These are phyloP conservation scores for Oryzias melastigma DNA, from an alignment of 2,113 vertebrate species.

Conservation along the genomic window DNA sequence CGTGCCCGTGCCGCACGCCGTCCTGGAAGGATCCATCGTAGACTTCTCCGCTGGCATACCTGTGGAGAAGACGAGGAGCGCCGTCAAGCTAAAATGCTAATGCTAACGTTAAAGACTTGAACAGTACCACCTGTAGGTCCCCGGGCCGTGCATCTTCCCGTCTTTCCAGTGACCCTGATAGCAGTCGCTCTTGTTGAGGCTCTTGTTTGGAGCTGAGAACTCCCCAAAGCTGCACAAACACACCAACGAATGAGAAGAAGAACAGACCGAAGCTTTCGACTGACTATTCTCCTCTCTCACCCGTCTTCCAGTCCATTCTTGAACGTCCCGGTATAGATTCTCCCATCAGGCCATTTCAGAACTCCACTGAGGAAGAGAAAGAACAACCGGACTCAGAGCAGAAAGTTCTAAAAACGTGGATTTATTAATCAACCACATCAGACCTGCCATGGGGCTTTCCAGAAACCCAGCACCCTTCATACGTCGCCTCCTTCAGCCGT, in stretches of 20 bases:
- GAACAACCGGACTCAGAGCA: not conserved
- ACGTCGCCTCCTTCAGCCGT: slow-evolving; percentile 89
- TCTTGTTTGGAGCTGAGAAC: slow-evolving; percentile 85
- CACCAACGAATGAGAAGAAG: not conserved
- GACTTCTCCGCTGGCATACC: slow-evolving; percentile 91
- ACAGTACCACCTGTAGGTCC: slow-evolving; percentile 83
- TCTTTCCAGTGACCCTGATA: slow-evolving; percentile 95
- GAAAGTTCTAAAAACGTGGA: not conserved
- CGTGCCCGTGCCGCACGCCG: slow-evolving; percentile 92
- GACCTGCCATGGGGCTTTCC: slow-evolving; percentile 95
- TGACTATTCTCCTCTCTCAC: slow-evolving; percentile 62
- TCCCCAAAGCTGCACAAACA: slow-evolving; percentile 85
- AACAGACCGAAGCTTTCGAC: not conserved
- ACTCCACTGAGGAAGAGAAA: slow-evolving; percentile 77
- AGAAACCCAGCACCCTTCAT: slow-evolving; percentile 89
- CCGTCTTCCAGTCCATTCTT: slow-evolving; percentile 93
- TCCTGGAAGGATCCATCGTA: slow-evolving; percentile 96
- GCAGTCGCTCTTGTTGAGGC: slow-evolving; percentile 84
- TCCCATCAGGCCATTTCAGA: slow-evolving; percentile 92
- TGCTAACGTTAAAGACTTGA: too few relatives aligned
- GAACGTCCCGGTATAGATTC: slow-evolving; percentile 90
- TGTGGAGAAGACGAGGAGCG: slow-evolving; percentile 39
- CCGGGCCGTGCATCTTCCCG: slow-evolving; percentile 93
- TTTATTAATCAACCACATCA: slow-evolving; percentile 11
- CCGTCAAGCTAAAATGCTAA: too few relatives aligned